Evolutionary conservation across 1,140 invertebrate genomes (phyloP), one percentile per base, ranked within the genome.

Genomic region (Sycobia sp.): DNA sequence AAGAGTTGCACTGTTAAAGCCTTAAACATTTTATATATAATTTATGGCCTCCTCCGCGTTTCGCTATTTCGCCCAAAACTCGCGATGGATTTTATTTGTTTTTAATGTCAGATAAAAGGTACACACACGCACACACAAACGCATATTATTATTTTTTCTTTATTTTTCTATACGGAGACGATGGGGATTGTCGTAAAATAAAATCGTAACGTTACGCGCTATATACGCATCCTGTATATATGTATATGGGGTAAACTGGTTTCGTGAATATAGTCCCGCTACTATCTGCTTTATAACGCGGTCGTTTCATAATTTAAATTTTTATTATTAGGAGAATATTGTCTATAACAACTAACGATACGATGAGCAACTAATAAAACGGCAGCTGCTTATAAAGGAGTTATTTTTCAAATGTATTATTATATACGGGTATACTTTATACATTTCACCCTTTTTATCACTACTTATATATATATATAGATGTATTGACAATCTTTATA

Each of bases 161-260:
- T 39, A 55, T 34, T 62, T 44, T 55, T 55, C n/a, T n/a, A n/a
- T n/a, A n/a, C n/a, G 22, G 38, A 41, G 51, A 53, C 49, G 38
- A 32, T 32, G 29, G 10, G 14, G 59, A 16, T 29, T 16, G 36
- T 55, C 60, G n/a, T 62, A 62, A 62, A 62, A 49, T 62, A 18
- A 62, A 55, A 62, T 55, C 22, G 51, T 62, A 62, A 55, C 46
- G 29, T 44, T 39, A n/a, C n/a, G n/a, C n/a, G n/a, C n/a, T n/a
- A n/a, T n/a, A n/a, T n/a, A n/a, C n/a, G n/a, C n/a, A n/a, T n/a
- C n/a, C n/a, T n/a, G n/a, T n/a, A n/a, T n/a, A n/a, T n/a, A n/a
- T n/a, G 34, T 47, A 47, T 47, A 43, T 49, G 43, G 53, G 56
- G 44, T 62, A 49, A 62, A 56, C 60, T 62, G 60, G 60, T 62